Conservation (phyloP, 2,797 vertebrate species). For the Rhinophrynus dorsalis region DNA sequence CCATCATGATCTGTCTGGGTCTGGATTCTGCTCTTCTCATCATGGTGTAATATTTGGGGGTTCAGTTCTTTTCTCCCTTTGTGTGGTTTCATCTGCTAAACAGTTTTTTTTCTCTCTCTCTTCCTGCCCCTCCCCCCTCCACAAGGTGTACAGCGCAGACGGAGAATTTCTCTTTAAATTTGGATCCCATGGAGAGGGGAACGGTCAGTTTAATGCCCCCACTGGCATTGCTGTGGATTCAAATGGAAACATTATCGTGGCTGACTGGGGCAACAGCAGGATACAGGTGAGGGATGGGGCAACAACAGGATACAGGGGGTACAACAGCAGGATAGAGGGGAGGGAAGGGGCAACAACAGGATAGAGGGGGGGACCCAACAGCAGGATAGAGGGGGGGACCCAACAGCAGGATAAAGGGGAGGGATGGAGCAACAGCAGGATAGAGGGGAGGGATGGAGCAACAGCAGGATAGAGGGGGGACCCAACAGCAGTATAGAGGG, state of each 20-base stretch:
- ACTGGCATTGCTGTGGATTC: constrained; percentile 91
- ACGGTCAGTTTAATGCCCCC: constrained; percentile 94
- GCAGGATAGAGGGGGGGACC: too few relatives aligned
- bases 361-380: too few relatives aligned
- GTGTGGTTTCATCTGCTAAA: background rate
- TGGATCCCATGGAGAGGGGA: constrained; percentile 92
- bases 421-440: too few relatives aligned
- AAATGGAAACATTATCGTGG: constrained; percentile 95
- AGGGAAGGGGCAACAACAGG: background rate
- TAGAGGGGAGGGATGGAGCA: too few relatives aligned
- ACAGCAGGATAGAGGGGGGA: too few relatives aligned
- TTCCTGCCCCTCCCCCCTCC: constrained; percentile 19
- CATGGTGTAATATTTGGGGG: background rate
- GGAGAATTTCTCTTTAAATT: constrained; percentile 98
- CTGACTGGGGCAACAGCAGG: constrained; percentile 96
- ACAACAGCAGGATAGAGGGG: constrained; percentile 93
- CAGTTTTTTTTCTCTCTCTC: background rate
- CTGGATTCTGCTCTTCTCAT: background rate
- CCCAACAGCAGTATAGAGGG: too few relatives aligned
- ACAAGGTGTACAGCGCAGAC: constrained; percentile 90
- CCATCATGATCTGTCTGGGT: too few relatives aligned
- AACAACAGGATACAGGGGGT: constrained; percentile 97
- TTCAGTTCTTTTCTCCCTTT: background rate
- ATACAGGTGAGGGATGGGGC: constrained; percentile 92
- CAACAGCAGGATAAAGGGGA: too few relatives aligned